These are phyloP conservation scores for Poecile atricapillus DNA, from an alignment of 2,113 vertebrate species.

Conservation along the genomic window DNA sequence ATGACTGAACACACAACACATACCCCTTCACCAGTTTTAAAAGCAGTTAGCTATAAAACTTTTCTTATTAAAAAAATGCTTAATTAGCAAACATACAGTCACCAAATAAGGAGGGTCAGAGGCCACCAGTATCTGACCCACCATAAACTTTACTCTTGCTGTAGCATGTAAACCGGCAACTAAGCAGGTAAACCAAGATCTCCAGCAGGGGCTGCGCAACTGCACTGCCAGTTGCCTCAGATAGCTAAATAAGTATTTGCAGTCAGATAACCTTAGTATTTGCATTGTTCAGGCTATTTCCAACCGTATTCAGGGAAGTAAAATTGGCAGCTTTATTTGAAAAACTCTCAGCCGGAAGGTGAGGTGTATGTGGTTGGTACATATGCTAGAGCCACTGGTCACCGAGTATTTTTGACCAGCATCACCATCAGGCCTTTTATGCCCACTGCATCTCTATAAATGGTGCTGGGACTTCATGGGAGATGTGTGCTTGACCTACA, in stretches of 20 bases:
- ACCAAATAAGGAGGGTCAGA: background rate
- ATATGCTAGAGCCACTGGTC: background rate
- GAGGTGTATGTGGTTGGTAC: background rate
- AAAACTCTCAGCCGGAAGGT: background rate
- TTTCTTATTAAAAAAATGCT: background rate
- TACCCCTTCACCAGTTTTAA: background rate
- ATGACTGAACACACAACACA: background rate
- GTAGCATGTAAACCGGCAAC: background rate
- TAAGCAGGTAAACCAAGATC: background rate
- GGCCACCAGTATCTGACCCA: background rate
- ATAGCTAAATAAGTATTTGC: background rate
- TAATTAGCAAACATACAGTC: background rate
- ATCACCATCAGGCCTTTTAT: background rate
- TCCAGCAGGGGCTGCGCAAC: background rate
- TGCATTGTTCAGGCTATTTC: background rate
- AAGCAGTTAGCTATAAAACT: background rate
- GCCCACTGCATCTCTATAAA: background rate
- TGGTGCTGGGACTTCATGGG: accelerated
- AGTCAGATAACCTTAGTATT: background rate
- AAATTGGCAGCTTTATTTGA: background rate
- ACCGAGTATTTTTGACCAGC: background rate
- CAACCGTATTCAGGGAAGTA: background rate
- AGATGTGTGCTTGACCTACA: background rate
- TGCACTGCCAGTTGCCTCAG: background rate
- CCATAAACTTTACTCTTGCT: background rate